Evolutionary conservation across 2,113 vertebrate genomes (phyloP).

Genomic region (Glaucomys volans): DNA sequence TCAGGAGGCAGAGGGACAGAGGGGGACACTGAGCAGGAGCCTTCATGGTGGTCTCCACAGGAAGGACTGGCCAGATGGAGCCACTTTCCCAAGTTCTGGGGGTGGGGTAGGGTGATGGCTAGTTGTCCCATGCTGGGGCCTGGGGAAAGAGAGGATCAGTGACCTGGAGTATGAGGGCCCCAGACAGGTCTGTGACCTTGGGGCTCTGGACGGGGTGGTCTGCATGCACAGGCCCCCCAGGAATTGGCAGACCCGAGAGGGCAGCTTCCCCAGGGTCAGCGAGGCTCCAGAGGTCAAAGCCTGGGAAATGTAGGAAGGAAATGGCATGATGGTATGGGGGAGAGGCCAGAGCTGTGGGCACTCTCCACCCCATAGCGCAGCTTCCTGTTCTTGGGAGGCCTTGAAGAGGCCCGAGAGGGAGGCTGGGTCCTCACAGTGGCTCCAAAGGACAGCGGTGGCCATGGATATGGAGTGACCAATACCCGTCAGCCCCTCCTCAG

Average conservation of each 20-base stretch:
- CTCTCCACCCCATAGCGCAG: too few species aligned
- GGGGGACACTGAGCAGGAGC: not conserved
- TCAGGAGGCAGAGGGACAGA: not conserved
- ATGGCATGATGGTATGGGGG: too few species aligned
- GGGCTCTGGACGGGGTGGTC: not conserved
- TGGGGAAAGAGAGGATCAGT: not conserved
- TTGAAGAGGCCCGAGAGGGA: not conserved
- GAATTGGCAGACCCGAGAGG: not conserved
- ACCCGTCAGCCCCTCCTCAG: not conserved
- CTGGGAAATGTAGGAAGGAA: not conserved
- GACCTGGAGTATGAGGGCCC: too few species aligned
- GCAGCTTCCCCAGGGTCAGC: not conserved
- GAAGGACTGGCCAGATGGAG: not conserved
- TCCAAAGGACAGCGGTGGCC: not conserved
- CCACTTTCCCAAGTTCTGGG: not conserved
- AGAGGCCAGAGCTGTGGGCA: not conserved
- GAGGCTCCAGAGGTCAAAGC: not conserved
- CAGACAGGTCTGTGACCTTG: not conserved
- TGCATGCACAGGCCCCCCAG: not conserved
- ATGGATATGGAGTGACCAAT: rapidly evolving
- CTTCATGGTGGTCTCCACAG: not conserved
- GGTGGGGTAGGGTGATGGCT: too few species aligned
- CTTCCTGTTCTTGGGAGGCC: not conserved
- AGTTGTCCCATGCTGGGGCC: not conserved
- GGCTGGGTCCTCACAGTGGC: not conserved